Evolutionary conservation across 1,140 invertebrate species (phyloP).

Genomic region (Lasaia peninsularis): DNA sequence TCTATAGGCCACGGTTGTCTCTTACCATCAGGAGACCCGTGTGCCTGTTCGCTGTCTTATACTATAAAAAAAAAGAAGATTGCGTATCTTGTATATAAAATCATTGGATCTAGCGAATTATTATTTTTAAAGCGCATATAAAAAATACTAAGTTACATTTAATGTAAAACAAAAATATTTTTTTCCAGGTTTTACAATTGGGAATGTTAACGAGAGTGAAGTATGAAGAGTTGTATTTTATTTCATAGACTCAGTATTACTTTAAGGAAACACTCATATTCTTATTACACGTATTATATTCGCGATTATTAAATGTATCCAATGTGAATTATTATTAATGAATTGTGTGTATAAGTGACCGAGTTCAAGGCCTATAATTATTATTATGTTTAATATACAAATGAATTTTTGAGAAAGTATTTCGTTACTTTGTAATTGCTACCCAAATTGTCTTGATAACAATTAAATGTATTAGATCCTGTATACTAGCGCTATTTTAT

Average conservation of each 20-base stretch:
- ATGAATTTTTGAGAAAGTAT: background rate
- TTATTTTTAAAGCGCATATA: too few relatives aligned
- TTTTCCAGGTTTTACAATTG: background rate
- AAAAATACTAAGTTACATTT: too few relatives aligned
- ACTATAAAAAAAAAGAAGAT: too few relatives aligned
- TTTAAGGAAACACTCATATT: slow-evolving; percentile 37
- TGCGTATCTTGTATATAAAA: too few relatives aligned
- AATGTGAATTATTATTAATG: slow-evolving; percentile 27
- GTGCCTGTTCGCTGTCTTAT: too few relatives aligned
- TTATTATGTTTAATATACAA: slow-evolving; percentile 21
- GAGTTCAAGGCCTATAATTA: slow-evolving; percentile 38
- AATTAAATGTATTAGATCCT: too few relatives aligned
- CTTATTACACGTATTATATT: slow-evolving; percentile 30
- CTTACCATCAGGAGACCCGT: too few relatives aligned
- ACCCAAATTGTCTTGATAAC: background rate
- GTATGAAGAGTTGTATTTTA: slow-evolving; percentile 24
- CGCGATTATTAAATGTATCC: slow-evolving; percentile 36
- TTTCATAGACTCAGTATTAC: slow-evolving; percentile 52
- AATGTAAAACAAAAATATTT: background rate
- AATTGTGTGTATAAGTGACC: slow-evolving; percentile 27
- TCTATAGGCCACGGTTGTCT: too few relatives aligned
- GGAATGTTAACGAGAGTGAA: slow-evolving; percentile 3
- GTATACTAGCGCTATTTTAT: too few relatives aligned
- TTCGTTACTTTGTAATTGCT: background rate
- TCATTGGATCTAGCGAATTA: too few relatives aligned